Base-by-base conservation (phyloP, 2,888 invertebrate species). In the Eristalis tenax region DNA sequence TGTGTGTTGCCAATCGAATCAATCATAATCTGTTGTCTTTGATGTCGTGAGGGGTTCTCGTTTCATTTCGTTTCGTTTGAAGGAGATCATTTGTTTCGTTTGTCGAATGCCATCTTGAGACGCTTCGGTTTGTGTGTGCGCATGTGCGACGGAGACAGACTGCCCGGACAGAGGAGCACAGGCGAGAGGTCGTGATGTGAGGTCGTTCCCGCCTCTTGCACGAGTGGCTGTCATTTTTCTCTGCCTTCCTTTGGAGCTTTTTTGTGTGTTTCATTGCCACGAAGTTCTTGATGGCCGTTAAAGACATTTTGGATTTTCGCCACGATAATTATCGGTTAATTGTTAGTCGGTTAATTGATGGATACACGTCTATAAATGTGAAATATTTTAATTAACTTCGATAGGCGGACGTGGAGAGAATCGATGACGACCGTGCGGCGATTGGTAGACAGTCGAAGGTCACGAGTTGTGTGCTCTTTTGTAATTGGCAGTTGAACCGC, bases 11-110 rank as follows among this genome's bases (percentile, higher is more conserved):
- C 87, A 87, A 80, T 87, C 87, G 87, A 83, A 87, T 87, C 87
- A 87, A 87, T 87, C 87, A 87, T 87, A 87, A 80, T 87, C 87
- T 80, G 79, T 83, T 79, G 87, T 87, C 86, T 83, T 80, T 83
- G 78, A 86, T 80, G 83, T 87, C 87, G 87, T 87, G 87, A 87
- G 64, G 73, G 77, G 78, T 86, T 65, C 26, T 26, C 66, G 70
- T 61, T 32, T 13, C 56, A 38, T 65, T 50, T 68, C 22, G 23
- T 80, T 56, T 56, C 26, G 10, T 69, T 59, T 70, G 70, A 82
- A 79, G n/a, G 75, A 79, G 83, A 87, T 83, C 79, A 80, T 87
- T 87, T 87, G 79, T 87, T 87, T 81, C 68, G 61, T 70, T 82
- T 74, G 43, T 79, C 79, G 76, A 85, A 80, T 81, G 76, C 76